Conservation (phyloP, 1,140 invertebrate genomes). For the Oncopodura yosiiana region DNA sequence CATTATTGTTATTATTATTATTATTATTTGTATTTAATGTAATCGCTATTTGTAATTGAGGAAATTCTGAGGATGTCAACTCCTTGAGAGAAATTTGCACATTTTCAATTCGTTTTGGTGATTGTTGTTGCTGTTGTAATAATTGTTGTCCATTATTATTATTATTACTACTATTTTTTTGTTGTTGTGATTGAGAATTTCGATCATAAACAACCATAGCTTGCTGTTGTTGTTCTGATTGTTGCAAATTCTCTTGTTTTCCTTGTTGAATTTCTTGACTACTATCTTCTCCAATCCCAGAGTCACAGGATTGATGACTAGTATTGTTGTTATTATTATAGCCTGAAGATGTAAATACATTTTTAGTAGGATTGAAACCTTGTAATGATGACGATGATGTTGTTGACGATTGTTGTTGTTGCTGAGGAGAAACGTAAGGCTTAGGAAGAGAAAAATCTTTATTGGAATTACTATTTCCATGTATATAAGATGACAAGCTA, state of each 20-base stretch:
- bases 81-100: slow-evolving; percentile 34
- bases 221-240: not conserved
- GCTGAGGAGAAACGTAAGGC: slow-evolving; percentile 16
- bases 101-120: slow-evolving; percentile 31
- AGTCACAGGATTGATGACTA: no score
- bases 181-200: no score
- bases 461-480: not conserved
- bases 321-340: no score
- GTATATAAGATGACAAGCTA: slow-evolving; percentile 18
- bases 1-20: not conserved
- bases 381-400: no score
- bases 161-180: no score
- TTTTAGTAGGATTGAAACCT: no score
- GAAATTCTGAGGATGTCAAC: slow-evolving; percentile 26
- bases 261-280: no score
- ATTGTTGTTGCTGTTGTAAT: not conserved
- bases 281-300: no score
- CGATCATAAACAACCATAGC: no score
- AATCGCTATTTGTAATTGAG: slow-evolving; percentile 34
- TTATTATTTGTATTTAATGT: slow-evolving; percentile 33
- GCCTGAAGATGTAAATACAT: no score
- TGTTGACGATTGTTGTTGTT: not conserved
- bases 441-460: slow-evolving; percentile 22
- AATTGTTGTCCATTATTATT: not conserved
- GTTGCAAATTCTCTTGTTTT: no score